Conservation (phyloP, 2,888 invertebrate species). For the Iphiclides podalirius region DNA sequence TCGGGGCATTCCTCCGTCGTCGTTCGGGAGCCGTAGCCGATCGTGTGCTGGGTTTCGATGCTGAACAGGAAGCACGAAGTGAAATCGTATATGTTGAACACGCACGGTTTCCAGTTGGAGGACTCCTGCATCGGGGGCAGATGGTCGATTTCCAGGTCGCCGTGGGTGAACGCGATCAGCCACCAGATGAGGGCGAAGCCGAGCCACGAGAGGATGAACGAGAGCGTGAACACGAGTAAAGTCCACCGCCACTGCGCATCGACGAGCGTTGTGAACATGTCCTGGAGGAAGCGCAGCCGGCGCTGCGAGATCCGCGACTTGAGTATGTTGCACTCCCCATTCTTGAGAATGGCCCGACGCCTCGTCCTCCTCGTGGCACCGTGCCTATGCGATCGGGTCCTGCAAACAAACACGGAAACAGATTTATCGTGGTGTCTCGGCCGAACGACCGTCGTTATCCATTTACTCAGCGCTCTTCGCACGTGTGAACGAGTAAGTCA, state of each 20-base stretch:
- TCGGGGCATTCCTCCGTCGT: constrained; percentile 94
- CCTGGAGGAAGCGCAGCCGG: constrained; percentile 87
- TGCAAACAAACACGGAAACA: constrained; percentile 62
- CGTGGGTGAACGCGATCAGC: constrained; percentile 91
- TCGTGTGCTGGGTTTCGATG: constrained; percentile 95
- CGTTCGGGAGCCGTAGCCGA: constrained; percentile 92
- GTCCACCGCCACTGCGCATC: constrained; percentile 97
- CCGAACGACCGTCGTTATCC: constrained; percentile 46
- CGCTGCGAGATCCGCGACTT: constrained; percentile 92
- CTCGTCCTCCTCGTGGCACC: constrained; percentile 86
- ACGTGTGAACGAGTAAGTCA: constrained; percentile 63
- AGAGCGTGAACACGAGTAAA: constrained; percentile 89
- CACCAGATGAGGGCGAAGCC: constrained; percentile 93
- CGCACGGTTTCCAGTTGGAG: constrained; percentile 87
- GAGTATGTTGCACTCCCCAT: constrained; percentile 97
- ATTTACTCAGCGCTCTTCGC: constrained; percentile 36
- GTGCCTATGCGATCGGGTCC: constrained; percentile 84
- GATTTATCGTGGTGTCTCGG: constrained; percentile 41
- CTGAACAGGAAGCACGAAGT: constrained; percentile 94
- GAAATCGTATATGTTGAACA: constrained; percentile 89
- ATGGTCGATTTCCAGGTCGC: constrained; percentile 86
- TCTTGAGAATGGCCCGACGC: constrained; percentile 93
- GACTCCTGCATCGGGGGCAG: constrained; percentile 68
- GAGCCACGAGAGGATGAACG: constrained; percentile 93
- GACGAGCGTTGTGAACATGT: constrained; percentile 93